Conservation (phyloP, 64 coral and sea anemone genomes). For the Pachyseris speciosa region DNA sequence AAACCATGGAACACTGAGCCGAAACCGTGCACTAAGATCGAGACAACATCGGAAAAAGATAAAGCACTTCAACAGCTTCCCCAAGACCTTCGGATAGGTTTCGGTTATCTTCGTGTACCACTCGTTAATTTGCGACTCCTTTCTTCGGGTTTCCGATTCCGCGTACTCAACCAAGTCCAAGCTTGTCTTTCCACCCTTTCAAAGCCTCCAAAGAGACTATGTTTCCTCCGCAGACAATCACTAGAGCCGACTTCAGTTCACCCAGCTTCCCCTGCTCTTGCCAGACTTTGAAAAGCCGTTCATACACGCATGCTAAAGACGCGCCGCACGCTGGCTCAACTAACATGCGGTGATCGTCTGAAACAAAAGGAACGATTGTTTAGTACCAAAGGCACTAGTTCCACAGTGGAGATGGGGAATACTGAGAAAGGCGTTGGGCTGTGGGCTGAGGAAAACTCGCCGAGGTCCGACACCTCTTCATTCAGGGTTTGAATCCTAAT, state of each 20-base stretch:
- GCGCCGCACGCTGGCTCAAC: conserved; percentile 91
- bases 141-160: background rate
- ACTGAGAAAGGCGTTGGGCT: background rate
- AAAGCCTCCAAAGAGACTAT: conserved; percentile 82
- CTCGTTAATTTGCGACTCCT: no score
- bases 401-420: background rate
- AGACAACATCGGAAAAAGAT: no score
- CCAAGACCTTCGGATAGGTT: background rate
- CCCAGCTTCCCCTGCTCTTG: conserved; percentile 69
- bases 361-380: background rate
- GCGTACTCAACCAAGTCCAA: conserved; percentile 43
- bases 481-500: no score
- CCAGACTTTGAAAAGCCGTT: conserved; percentile 58
- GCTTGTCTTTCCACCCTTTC: conserved; percentile 79
- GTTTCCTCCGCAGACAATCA: conserved; percentile 94
- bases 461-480: no score
- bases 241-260: conserved; percentile 68
- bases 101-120: background rate
- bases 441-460: no score
- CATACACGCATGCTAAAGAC: conserved; percentile 80
- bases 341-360: conserved; percentile 98
- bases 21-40: no score
- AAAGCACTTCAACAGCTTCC: no score
- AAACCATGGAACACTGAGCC: no score
- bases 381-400: background rate